Percentiles rank a stretch among this genome's conserved stretches.
These are phyloP conservation scores for Heteromormyrus szaboi DNA, from an alignment of 2,797 vertebrate species.

Conservation along the genomic window DNA sequence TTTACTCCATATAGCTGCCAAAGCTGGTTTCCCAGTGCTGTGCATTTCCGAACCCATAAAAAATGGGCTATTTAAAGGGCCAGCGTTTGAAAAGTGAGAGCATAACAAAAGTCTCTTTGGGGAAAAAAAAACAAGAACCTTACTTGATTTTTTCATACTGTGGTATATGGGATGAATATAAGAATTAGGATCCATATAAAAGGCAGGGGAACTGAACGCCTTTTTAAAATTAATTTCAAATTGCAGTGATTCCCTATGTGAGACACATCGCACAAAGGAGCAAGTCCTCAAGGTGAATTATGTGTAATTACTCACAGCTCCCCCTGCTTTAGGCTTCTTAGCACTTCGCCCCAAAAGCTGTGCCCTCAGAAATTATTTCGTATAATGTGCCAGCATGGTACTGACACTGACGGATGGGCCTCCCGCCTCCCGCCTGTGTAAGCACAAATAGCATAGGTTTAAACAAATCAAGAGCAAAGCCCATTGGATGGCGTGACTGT, in stretches of 20 bases:
- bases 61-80: constrained; percentile 35
- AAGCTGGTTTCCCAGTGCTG: constrained; percentile 57
- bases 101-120: neutral
- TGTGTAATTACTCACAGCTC: constrained; percentile 91
- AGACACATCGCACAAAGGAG: constrained; percentile 51
- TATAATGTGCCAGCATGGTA: constrained; percentile 77
- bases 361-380: constrained; percentile 87
- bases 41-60: constrained; percentile 49
- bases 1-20: constrained; percentile 67
- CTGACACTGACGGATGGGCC: constrained; percentile 83
- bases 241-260: constrained; percentile 47
- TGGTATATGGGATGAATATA: neutral
- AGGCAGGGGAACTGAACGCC: constrained; percentile 21
- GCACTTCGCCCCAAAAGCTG: constrained; percentile 79
- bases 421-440: constrained; percentile 57
- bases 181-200: constrained; percentile 20
- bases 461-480: constrained; percentile 69
- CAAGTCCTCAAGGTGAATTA: constrained; percentile 89
- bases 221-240: constrained; percentile 19
- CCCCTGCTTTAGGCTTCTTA: constrained; percentile 82
- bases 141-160: neutral
- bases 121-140: neutral
- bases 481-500: constrained; percentile 47
- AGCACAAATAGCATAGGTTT: constrained; percentile 61
- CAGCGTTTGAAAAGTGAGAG: neutral